These are phyloP conservation scores for Argya squamiceps DNA, from an alignment of 2,797 vertebrate species.

Conservation along the genomic window DNA sequence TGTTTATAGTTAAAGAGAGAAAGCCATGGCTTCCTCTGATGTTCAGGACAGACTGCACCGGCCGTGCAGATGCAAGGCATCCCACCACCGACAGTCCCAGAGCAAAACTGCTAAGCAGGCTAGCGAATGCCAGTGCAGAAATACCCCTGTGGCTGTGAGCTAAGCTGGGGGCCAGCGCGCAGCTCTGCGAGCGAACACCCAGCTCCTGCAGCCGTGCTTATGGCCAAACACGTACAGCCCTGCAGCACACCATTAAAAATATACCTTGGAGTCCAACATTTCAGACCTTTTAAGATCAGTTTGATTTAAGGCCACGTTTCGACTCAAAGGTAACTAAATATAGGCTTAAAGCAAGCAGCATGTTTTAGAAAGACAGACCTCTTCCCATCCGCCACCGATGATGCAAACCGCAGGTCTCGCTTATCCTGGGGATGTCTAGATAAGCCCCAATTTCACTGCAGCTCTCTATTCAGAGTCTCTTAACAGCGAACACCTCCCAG, in stretches of 20 bases:
- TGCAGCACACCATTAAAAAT: fast-evolving
- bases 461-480: fast-evolving
- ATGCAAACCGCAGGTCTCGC: not conserved
- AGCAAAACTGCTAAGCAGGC: fast-evolving
- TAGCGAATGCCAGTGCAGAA: not conserved
- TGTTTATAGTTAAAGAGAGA: no score
- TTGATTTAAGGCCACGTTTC: not conserved
- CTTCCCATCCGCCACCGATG: not conserved
- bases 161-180: not conserved
- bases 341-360: fast-evolving
- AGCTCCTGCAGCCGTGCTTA: not conserved
- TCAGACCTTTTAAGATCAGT: fast-evolving
- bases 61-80: not conserved
- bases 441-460: not conserved
- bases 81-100: not conserved
- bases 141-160: fast-evolving
- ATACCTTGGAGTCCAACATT: fast-evolving
- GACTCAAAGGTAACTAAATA: not conserved
- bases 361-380: not conserved
- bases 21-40: not conserved
- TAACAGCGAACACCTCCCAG: fast-evolving
- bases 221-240: fast-evolving
- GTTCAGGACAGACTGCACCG: not conserved
- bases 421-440: fast-evolving
- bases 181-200: not conserved